Percentiles rank a stretch among this genome's conserved stretches.
Conservation (phyloP, 2,888 invertebrate species). For the Hylaea fasciaria region DNA sequence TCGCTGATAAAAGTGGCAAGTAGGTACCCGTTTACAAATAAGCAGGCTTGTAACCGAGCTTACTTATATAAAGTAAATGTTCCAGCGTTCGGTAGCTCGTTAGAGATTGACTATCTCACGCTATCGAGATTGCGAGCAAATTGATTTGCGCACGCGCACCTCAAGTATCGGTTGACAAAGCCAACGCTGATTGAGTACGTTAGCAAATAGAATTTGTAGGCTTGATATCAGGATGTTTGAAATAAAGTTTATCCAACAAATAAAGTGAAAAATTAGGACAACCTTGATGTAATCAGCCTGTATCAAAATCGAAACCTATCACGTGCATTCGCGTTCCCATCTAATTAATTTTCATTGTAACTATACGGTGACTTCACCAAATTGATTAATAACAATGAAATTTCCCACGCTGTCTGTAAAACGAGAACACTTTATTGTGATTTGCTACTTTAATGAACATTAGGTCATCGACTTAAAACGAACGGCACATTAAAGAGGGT, state of each 20-base stretch:
- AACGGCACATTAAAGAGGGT: background rate
- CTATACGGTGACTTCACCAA: too few species aligned
- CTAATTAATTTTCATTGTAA: too few species aligned
- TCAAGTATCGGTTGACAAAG: constrained; percentile 64
- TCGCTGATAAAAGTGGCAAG: constrained; percentile 29
- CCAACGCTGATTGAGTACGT: constrained; percentile 62
- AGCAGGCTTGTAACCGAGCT: constrained; percentile 28
- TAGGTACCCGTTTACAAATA: constrained; percentile 28
- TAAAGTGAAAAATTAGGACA: too few species aligned
- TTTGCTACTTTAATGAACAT: background rate
- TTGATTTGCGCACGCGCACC: constrained; percentile 74
- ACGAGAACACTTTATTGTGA: background rate
- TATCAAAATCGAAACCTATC: too few species aligned
- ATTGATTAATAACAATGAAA: background rate
- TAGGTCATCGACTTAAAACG: background rate
- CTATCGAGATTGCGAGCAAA: constrained; percentile 70
- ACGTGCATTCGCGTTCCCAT: too few species aligned
- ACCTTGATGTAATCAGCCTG: too few species aligned
- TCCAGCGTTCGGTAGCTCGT: constrained; percentile 59
- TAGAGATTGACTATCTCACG: constrained; percentile 67
- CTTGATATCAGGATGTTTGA: constrained; percentile 1
- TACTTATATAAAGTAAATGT: constrained; percentile 44
- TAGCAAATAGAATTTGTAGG: constrained; percentile 17
- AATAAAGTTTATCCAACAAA: too few species aligned
- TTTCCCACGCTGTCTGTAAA: background rate